Base-by-base conservation (phyloP, 2,888 invertebrate species). In the Orchesella flavescens region DNA sequence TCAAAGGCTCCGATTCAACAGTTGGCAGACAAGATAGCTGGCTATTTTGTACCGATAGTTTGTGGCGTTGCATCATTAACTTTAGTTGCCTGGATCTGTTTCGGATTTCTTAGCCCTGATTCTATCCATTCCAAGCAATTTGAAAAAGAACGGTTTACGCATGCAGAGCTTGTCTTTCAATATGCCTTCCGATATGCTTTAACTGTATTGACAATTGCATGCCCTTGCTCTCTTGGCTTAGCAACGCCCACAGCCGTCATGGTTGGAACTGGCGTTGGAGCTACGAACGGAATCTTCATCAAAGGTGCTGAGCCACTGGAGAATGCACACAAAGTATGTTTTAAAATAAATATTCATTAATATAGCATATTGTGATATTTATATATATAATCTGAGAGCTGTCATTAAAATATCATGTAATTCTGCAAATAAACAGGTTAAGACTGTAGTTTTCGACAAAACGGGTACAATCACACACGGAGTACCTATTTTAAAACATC, bases 191-290 rank as follows among this genome's bases (percentile, higher is more conserved):
- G 97, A 89, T 98, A 97, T 91, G 97, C 98, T 0, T 92, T 99
- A 65, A 97, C 98, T 24, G 99, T 99, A 7, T 91, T 99, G 76
- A 97, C 98, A 3, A 99, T 99, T 78, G 99, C 99, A 0, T 99
- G 99, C 89, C 99, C 99, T 0, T 99, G 99, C 90, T 97, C 99
- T 0, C 91, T 99, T 17, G 99, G 99, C 0, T 92, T 99, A 89
- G 99, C 99, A 80, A 99, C 99, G 2, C 99, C 99, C 55, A 99
- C 99, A 0, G 99, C 99, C 0, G 98, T 99, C 0, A 99, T 99
- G 99, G 99, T 99, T 13, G 96, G 96, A 46, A 95, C 95, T 0
- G 99, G 99, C 0, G 97, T 99, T 0, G 99, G 99, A 0, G 99
- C 99, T 0, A 91, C 93, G 10, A 95, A 97, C 89, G 99, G 99